Percentiles rank a stretch among this genome's conserved stretches.
Conservation (phyloP, 1,140 invertebrate species). For the Solen grandis region DNA sequence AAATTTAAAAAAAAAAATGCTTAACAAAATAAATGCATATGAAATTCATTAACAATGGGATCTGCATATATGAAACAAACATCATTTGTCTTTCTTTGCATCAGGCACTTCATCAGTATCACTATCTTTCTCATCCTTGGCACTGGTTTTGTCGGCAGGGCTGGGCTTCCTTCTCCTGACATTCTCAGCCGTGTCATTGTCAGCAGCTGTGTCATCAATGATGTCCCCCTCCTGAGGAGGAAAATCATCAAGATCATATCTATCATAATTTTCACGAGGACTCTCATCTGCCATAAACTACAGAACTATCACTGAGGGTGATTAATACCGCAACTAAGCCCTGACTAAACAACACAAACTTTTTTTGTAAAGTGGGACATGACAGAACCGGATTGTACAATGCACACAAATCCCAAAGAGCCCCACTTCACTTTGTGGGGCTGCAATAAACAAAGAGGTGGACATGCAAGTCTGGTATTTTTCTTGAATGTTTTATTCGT, state of each 20-base stretch:
- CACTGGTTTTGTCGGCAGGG: not conserved
- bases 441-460: too few species aligned
- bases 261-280: constrained; percentile 31
- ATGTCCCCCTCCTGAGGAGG: constrained; percentile 41
- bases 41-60: too few species aligned
- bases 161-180: constrained; percentile 1
- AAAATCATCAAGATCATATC: not conserved
- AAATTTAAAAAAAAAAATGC: too few species aligned
- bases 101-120: not conserved
- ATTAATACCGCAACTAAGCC: not conserved
- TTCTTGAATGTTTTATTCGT: too few species aligned
- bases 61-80: too few species aligned
- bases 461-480: too few species aligned
- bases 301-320: not conserved
- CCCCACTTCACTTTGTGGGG: too few species aligned
- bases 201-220: constrained; percentile 52
- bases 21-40: too few species aligned
- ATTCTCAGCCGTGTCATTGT: constrained; percentile 11
- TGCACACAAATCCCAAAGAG: not conserved
- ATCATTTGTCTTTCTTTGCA: constrained; percentile 40
- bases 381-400: not conserved
- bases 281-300: constrained; percentile 1
- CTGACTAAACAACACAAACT: not conserved
- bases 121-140: constrained; percentile 7
- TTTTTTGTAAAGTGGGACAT: not conserved